A percentile compares a stretch with the other conserved stretches of the same genome.
Conservation (phyloP, 2,888 invertebrate species). For the Andrena haemorrhoa region DNA sequence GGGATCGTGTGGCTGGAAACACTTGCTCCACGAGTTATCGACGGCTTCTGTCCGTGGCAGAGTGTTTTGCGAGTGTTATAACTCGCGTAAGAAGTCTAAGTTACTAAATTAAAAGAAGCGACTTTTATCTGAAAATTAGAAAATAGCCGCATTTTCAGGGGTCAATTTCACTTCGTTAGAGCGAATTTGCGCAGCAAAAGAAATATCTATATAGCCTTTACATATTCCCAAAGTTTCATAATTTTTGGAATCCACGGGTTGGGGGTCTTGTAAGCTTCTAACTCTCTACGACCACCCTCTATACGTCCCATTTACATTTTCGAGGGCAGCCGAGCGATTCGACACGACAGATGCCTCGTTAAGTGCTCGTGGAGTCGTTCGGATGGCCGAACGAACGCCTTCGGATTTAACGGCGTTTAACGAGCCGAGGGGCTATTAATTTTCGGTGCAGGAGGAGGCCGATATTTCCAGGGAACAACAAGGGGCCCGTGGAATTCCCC, state of each 20-base stretch:
- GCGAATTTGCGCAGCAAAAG: too few relatives aligned
- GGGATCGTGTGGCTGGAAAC: neutral
- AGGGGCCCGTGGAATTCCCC: conserved; percentile 29
- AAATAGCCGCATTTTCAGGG: too few relatives aligned
- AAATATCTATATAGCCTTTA: too few relatives aligned
- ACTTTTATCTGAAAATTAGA: too few relatives aligned
- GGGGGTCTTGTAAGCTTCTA: neutral
- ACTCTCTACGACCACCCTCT: neutral
- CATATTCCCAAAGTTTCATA: too few relatives aligned
- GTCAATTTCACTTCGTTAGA: too few relatives aligned
- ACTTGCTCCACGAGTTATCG: neutral
- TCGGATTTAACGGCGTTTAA: conserved; percentile 70
- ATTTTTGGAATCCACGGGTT: too few relatives aligned
- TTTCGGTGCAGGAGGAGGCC: conserved; percentile 30
- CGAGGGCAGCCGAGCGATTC: conserved; percentile 40
- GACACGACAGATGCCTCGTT: conserved; percentile 40
- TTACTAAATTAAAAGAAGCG: too few relatives aligned
- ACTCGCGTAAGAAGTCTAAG: too few relatives aligned
- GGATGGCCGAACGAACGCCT: conserved; percentile 20
- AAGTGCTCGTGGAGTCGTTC: conserved; percentile 1
- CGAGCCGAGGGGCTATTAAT: conserved; percentile 61
- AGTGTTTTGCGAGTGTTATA: neutral
- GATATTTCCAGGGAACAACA: conserved; percentile 34
- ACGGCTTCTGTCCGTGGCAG: neutral
- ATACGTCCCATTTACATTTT: conserved; percentile 54